Conservation (phyloP, 2,797 vertebrate species). For the Cossypha caffra region DNA sequence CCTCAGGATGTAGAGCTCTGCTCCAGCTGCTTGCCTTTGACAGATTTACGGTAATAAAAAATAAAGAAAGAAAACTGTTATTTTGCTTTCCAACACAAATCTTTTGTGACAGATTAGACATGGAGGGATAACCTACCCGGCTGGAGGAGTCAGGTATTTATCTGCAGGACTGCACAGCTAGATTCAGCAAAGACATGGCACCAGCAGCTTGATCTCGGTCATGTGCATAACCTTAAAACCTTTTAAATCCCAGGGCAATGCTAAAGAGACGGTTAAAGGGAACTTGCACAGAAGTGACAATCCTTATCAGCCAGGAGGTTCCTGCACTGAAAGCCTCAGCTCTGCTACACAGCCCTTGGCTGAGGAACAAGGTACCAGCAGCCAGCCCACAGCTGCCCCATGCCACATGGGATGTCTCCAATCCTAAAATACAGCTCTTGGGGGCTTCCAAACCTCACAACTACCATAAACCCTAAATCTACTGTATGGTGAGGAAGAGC, state of each 20-base stretch:
- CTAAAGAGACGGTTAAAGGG: neutral
- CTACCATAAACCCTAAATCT: neutral
- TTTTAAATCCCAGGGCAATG: neutral
- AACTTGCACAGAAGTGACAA: neutral
- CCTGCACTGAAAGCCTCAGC: neutral
- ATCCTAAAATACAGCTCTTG: neutral
- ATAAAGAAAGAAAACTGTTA: neutral
- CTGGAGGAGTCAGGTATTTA: conserved; percentile 36
- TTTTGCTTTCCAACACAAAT: conserved; percentile 61
- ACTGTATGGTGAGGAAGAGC: neutral
- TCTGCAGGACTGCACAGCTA: conserved; percentile 37
- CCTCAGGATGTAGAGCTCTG: conserved; percentile 32
- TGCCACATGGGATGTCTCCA: fast-evolving
- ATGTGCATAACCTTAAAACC: conserved; percentile 38
- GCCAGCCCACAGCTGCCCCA: neutral
- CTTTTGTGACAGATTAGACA: conserved; percentile 49
- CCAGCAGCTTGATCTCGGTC: conserved; percentile 17
- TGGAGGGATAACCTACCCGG: conserved; percentile 19
- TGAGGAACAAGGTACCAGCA: neutral
- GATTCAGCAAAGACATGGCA: neutral
- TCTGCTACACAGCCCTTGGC: neutral
- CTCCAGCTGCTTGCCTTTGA: conserved; percentile 53
- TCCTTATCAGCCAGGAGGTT: neutral
- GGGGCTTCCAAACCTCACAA: neutral
- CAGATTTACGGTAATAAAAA: conserved; percentile 64